phyloP scores from a whole-genome alignment of 2,113 vertebrate species.

The Sminthopsis crassicaudata region DNA sequence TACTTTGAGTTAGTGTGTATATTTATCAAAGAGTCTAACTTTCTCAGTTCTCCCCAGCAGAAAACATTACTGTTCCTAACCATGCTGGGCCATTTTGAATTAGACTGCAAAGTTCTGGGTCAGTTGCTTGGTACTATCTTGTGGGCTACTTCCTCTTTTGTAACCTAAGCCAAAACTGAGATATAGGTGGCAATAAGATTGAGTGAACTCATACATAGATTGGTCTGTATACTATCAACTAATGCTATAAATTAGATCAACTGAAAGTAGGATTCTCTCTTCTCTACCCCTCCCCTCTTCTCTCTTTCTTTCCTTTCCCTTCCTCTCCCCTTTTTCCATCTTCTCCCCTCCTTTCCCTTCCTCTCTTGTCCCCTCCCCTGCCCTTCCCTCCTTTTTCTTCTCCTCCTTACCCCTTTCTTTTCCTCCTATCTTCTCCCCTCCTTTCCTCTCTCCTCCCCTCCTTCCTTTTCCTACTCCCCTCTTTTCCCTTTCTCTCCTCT shows the following conservation, averaged over 20 bases:
- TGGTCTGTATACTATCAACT: not conserved
- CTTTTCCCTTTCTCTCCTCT: not conserved
- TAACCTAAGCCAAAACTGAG: not conserved
- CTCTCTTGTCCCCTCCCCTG: no score
- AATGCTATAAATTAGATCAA: not conserved
- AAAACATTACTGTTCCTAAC: not conserved
- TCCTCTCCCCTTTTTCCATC: no score
- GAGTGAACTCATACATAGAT: no score
- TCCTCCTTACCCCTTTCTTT: no score
- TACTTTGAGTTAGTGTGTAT: no score
- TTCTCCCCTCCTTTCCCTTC: no score
- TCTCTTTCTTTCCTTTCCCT: no score
- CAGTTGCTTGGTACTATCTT: not conserved
- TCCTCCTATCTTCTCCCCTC: no score
- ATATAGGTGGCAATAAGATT: not conserved
- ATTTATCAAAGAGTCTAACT: not conserved
- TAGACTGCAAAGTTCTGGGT: not conserved
- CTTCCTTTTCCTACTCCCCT: no score
- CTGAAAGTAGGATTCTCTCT: not conserved
- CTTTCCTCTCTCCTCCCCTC: no score
- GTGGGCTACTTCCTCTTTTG: not conserved
- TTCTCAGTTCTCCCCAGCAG: not conserved
- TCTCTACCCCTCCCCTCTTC: not conserved
- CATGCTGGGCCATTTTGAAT: not conserved
- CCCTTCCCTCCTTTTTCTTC: no score